Evolutionary conservation across 2,888 invertebrate species (phyloP), one percentile per base, ranked within the genome.

Genomic region (Ernsta delagoae): DNA sequence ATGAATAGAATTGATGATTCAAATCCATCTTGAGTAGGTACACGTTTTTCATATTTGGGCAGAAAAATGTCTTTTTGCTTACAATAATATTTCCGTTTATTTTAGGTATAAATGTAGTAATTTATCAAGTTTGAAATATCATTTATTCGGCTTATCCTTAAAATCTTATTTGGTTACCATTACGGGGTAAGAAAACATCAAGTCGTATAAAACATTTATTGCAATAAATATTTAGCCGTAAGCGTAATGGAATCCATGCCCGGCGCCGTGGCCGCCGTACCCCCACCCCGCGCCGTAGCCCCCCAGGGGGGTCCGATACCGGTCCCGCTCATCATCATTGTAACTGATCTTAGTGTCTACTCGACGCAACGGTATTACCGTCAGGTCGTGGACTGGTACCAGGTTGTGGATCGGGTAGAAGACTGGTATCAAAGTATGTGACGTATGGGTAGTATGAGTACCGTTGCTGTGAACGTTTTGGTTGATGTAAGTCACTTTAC

Each of bases 241-340:
- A 41, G 88, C 79, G 73, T 90, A 91, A 75, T 79, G 78, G 59
- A 86, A 92, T 0, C 92, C 92, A 62, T 92, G 92, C 0, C 92
- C 92, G 0, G 90, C 86, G 0, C 92, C 92, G 9, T 90, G 91
- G 0, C 92, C 92, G 0, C 92, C 92, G 16, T 86, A 90, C 34
- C 83, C 83, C 72, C 91, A 77, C 0, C 91, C 91, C 0, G 82
- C 83, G 0, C 92, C 92, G 59, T 84, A 90, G 3, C 92, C 92
- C 0, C 92, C 92, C 67, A 87, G 84, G 45, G 88, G 88, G 1
- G 84, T 88, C 59, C 91, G 79, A 67, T 81, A 89, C 43, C 79
- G 78, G 39, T 84, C 80, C 34, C 87, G 85, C 4, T 83, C 79
- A 0, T 85, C 81, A 56, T 64, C 62, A 57, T 68, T 39, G 43